Evolutionary conservation across 2,113 vertebrate genomes (phyloP).

Genomic region (Corythornis madagascariensis): DNA sequence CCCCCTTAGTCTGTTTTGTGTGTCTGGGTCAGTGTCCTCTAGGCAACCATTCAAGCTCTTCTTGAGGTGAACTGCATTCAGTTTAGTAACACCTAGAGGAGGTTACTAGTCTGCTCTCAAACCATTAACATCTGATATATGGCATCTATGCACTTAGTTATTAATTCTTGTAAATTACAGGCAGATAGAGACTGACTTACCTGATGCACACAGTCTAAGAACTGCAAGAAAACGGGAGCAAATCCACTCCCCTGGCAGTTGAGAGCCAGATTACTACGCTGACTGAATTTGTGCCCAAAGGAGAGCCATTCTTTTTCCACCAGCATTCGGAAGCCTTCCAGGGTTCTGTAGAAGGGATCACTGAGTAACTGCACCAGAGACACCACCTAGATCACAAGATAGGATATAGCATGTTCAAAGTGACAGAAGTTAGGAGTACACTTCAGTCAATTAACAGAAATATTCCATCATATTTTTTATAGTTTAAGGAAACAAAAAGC

Average conservation of each 20-base stretch:
- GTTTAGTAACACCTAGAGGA: background rate
- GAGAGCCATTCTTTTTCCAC: conserved; percentile 98
- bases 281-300: conserved; percentile 97
- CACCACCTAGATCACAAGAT: conserved; percentile 81
- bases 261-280: conserved; percentile 89
- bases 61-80: background rate
- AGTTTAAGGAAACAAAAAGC: background rate
- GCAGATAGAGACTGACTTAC: conserved; percentile 69
- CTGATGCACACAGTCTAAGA: conserved; percentile 97
- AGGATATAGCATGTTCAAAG: conserved; percentile 31
- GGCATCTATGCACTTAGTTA: background rate
- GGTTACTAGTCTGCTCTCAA: background rate
- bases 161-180: background rate
- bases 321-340: conserved; percentile 95
- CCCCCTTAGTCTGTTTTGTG: background rate
- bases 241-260: conserved; percentile 93
- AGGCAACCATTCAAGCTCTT: background rate
- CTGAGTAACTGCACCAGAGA: conserved; percentile 93
- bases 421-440: background rate
- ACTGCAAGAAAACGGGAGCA: conserved; percentile 93
- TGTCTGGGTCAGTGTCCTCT: background rate
- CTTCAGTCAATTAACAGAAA: background rate
- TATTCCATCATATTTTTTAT: background rate
- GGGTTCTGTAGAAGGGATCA: conserved; percentile 95
- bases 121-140: background rate